A percentile compares a stretch with the other conserved stretches of the same genome.
Conservation (phyloP, 2,797 vertebrate genomes). For the Sebastes minor region DNA sequence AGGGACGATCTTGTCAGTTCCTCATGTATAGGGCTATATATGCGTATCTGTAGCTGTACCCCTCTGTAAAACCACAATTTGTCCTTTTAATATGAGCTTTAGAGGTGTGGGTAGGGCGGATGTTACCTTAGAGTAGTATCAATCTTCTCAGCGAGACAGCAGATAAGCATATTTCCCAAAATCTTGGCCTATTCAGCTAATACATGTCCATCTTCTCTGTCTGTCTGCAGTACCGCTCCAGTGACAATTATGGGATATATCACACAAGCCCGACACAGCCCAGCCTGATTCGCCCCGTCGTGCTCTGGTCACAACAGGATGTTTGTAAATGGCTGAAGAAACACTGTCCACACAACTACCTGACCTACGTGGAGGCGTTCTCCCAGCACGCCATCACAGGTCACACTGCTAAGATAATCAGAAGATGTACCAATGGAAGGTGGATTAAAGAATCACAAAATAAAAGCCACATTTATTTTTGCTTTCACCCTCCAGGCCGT, state of each 20-base stretch:
- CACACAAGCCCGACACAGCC: conserved; percentile 94
- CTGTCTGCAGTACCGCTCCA: conserved; percentile 81
- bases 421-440: not conserved
- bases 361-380: conserved; percentile 95
- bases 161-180: not conserved
- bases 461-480: not conserved
- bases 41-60: not conserved
- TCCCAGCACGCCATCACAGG: conserved; percentile 99
- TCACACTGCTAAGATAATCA: conserved; percentile 39
- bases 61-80: not conserved
- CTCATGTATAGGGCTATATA: not conserved
- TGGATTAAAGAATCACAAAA: not conserved
- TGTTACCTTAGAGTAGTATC: not conserved
- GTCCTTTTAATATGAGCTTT: not conserved
- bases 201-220: not conserved
- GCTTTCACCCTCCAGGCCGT: conserved; percentile 55
- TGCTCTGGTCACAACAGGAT: conserved; percentile 96
- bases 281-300: conserved; percentile 91
- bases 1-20: not conserved
- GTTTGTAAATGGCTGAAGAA: conserved; percentile 98
- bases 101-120: not conserved
- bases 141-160: not conserved
- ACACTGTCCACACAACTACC: conserved; percentile 97
- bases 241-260: conserved; percentile 90
- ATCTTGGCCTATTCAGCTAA: not conserved